phyloP scores from a whole-genome alignment of 2,797 vertebrate genomes.

The Falco naumanni region DNA sequence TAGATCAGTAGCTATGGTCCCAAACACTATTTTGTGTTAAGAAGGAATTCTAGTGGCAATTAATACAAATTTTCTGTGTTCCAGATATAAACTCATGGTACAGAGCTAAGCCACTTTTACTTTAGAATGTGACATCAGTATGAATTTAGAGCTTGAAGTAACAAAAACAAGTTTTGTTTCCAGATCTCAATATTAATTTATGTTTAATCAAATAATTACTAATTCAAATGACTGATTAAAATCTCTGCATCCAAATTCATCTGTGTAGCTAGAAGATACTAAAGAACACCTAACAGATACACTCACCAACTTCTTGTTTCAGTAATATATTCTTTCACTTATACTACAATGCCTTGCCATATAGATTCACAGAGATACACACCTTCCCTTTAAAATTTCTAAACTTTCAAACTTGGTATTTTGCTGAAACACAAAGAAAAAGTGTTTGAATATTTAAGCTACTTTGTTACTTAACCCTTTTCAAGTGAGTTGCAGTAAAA shows the following conservation, averaged over 20 bases:
- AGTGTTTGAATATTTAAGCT: not conserved
- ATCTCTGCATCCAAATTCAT: not conserved
- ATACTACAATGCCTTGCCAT: not conserved
- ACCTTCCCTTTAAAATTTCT: accelerated
- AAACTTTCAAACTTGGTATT: not conserved
- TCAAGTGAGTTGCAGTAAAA: not conserved
- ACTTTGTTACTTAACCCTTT: not conserved
- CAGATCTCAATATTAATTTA: not conserved
- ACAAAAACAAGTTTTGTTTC: not conserved
- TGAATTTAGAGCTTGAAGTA: not conserved
- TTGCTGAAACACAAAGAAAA: not conserved
- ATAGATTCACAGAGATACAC: not conserved
- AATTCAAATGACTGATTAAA: not conserved
- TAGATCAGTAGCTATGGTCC: not conserved
- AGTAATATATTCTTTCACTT: not conserved
- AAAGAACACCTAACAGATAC: not conserved
- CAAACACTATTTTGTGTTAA: not conserved
- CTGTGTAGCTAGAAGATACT: not conserved
- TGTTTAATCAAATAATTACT: not conserved
- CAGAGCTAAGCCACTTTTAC: not conserved
- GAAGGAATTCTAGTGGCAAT: not conserved
- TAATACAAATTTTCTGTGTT: not conserved
- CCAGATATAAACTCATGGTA: not conserved
- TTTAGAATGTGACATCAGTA: not conserved
- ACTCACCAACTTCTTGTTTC: not conserved